Base-by-base conservation (phyloP, 2,797 vertebrate genomes). In the Rhinophrynus dorsalis region DNA sequence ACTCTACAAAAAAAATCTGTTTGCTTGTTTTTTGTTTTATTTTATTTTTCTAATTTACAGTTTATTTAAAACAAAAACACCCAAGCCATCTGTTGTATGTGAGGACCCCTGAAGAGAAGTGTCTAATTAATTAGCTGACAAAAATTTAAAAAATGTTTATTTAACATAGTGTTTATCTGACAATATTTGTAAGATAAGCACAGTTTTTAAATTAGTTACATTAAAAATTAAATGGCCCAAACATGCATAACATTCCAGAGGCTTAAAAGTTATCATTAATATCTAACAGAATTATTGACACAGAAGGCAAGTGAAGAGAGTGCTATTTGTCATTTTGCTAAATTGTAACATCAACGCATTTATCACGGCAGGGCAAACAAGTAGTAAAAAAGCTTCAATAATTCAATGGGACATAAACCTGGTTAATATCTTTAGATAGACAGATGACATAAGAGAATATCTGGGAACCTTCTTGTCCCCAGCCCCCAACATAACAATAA, bases 151-250 rank as follows among this genome's bases (percentile, higher is more conserved):
- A 64, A 15, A 5, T 17, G 9, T 55, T 74, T 55, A 44, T 11
- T 44, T 66, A 74, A 60, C 60, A 73, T 54, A 20, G 50, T 70
- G 64, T 74, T 71, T 30, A 62, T 32, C 67, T 57, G n/a, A 0
- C 0, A 0, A n/a, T 78, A 67, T 79, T 57, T 38, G 75, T 76
- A 69, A 75, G 58, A 48, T 0, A 1, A 21, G 24, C 0, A 0
- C 35, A 32, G 51, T 1, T 0, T 68, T 80, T 76, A 75, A 76
- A 81, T 80, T 79, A 80, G 80, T 68, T 69, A 54, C 15, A 29
- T 30, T 76, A 24, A 40, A 76, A 61, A 4, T 44, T 1, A 17
- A 29, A 12, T 20, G 2, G n/a, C 21, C 30, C 2, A 12, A 24
- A 23, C 0, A 27, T 32, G 37, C 50, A 66, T 51, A 45, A 79